A percentile compares a stretch with the other conserved stretches of the same genome.
Conservation (phyloP, 2,113 vertebrate genomes). For the Trichechus manatus region DNA sequence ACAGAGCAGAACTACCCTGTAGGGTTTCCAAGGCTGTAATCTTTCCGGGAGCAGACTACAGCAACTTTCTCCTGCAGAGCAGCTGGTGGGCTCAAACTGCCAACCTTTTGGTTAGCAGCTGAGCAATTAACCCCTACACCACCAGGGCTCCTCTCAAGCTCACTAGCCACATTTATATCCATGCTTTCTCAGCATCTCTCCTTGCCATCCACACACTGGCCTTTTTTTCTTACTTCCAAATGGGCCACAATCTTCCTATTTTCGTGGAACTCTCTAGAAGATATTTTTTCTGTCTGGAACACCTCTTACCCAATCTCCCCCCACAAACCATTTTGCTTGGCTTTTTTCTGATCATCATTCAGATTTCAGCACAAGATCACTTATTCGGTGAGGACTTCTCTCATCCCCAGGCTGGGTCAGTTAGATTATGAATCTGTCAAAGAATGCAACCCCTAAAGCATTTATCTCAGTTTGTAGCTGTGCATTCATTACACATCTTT, state of each 20-base stretch:
- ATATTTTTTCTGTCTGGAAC: neutral
- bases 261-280: neutral
- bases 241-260: neutral
- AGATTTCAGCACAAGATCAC: constrained; percentile 27
- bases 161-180: neutral
- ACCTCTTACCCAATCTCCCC: neutral
- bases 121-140: neutral
- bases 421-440: constrained; percentile 10
- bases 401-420: neutral
- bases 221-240: constrained; percentile 42
- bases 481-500: neutral
- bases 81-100: neutral
- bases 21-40: neutral
- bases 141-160: neutral
- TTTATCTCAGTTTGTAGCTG: neutral
- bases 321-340: neutral
- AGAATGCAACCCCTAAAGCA: neutral
- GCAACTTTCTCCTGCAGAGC: neutral
- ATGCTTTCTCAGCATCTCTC: neutral
- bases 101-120: neutral
- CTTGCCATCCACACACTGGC: neutral
- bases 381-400: neutral
- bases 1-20: neutral
- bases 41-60: neutral
- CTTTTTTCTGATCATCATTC: constrained; percentile 34